These are phyloP conservation scores for Himalopsyche japonica DNA, from an alignment of 2,888 invertebrate genomes.

Conservation along the genomic window DNA sequence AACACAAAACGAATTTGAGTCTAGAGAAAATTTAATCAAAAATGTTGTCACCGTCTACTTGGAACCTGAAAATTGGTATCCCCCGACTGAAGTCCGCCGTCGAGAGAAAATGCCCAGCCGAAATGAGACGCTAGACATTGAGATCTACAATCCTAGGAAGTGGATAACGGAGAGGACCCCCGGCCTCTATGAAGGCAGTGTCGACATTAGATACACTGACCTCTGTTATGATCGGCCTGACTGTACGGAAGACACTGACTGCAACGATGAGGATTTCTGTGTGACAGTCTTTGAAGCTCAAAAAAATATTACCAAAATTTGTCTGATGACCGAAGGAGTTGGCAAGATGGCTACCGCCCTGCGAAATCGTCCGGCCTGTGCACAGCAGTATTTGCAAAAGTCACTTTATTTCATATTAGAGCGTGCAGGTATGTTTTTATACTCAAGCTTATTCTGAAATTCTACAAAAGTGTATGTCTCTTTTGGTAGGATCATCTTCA, in stretches of 20 bases:
- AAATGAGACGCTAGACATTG: slow-evolving; percentile 49
- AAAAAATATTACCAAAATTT: slow-evolving; percentile 67
- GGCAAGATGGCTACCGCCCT: slow-evolving; percentile 65
- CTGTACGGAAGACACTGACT: background rate
- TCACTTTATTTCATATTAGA: slow-evolving; percentile 71
- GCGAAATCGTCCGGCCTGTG: slow-evolving; percentile 47
- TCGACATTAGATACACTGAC: slow-evolving; percentile 53
- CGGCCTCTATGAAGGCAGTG: slow-evolving; percentile 53
- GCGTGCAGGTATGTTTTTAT: slow-evolving; percentile 62
- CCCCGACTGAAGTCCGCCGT: slow-evolving; percentile 50
- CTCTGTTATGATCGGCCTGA: slow-evolving; percentile 46
- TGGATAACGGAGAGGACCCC: slow-evolving; percentile 54
- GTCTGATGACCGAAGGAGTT: slow-evolving; percentile 71
- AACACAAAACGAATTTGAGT: background rate
- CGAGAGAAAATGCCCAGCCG: slow-evolving; percentile 44
- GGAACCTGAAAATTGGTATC: slow-evolving; percentile 58
- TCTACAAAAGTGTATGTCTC: background rate
- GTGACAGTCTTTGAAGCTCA: slow-evolving; percentile 55
- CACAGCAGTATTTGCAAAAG: slow-evolving; percentile 65
- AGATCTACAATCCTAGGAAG: slow-evolving; percentile 52
- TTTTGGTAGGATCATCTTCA: background rate
- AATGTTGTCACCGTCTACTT: slow-evolving; percentile 51
- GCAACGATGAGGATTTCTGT: slow-evolving; percentile 42
- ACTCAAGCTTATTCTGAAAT: background rate
- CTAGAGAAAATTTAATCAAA: slow-evolving; percentile 40